Base-by-base conservation (phyloP, 2,888 invertebrate species). In the Boloria euphrosyne region DNA sequence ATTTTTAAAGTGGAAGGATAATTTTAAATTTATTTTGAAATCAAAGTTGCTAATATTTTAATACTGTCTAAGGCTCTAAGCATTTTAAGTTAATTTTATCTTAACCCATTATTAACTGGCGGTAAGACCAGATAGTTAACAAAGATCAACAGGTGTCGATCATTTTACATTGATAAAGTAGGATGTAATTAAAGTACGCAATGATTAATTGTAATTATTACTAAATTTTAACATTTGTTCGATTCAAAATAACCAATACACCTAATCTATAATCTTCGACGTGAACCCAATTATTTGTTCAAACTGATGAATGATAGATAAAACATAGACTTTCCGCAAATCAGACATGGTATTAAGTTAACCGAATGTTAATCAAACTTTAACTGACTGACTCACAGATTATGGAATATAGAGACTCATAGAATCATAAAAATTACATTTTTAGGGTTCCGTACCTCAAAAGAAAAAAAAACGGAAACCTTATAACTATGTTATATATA, bases 251-350 rank as follows among this genome's bases (percentile, higher is more conserved):
- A 51, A 62, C 52, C 27, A 58, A 43, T 38, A 38, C 50, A 53
- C 44, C 31, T 62, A 66, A 71, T 69, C 62, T 67, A 66, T 68
- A 68, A 68, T 68, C 50, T 66, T 74, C 70, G 75, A 75, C 74
- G 73, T 73, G 72, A 74, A 78, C 75, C 75, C 74, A 75, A 78
- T 73, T 76, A 76, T 71, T 71, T 69, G 72, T 66, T 74, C 74
- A 53, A 57, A 16, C 68, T 62, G 60, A 60, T 66, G 54, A 78
- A 79, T 77, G 76, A 74, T 67, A 61, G 57, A 55, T 55, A 64
- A 47, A 50, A 17, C 57, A 50, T 44, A 43, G 50, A 50, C 17
- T 38, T 38, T 38, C 31, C 2, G 31, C 44, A 14, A 14, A 13
- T 13, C 13, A 38, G 61, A 62, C 53, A 62, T 44, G 46, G 53